Evolutionary conservation across 2,797 vertebrate species (phyloP), one percentile per base, ranked within the genome.

Genomic region (Babyrousa celebensis): DNA sequence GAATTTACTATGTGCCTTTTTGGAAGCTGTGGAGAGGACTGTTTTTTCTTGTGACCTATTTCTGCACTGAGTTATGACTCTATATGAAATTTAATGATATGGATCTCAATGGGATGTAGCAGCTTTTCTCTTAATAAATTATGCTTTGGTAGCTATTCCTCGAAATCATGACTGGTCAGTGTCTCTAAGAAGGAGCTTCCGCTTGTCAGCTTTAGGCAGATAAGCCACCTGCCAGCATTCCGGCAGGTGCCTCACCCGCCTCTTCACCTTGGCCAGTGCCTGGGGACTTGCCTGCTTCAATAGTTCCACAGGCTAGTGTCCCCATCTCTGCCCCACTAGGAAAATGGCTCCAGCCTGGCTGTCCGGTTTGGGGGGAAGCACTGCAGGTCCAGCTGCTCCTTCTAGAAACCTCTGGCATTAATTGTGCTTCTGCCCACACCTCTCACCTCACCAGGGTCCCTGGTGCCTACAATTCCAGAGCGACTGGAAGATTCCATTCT

Each of bases 1-100:
- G 88, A 87, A 21, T 94, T 88, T 96, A 36, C 82, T 52, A 62
- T 93, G 78, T n/a, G 58, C 80, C 62, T 94, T 92, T 92, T 75
- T 21, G 18, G 63, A 91, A 92, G 89, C 71, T 93, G 29, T 94
- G 63, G 77, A 90, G 48, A 92, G 54, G 63, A 78, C 40, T 5
- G 3, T 52, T 89, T 91, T 85, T 75, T 78, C 77, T 65, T 85
- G 63, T 92, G 93, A 90, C 77, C 92, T 82, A 48, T 65, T 91
- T 96, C 89, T 83, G 17, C 7, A 1, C 77, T 75, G 78, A 91
- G 71, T 93, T 79, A 36, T 85, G 88, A 79, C 43, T 80, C 23
- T 12, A 21, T 67, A 43, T 96, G 43, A 60, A 7, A n/a, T 63
- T 17, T 21, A 48, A 54, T 72, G 62, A 71, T 43, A 70, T 4